Evolutionary conservation across 2,888 invertebrate species (phyloP), one percentile per base, ranked within the genome.

Genomic region (Fragum whitleyi): DNA sequence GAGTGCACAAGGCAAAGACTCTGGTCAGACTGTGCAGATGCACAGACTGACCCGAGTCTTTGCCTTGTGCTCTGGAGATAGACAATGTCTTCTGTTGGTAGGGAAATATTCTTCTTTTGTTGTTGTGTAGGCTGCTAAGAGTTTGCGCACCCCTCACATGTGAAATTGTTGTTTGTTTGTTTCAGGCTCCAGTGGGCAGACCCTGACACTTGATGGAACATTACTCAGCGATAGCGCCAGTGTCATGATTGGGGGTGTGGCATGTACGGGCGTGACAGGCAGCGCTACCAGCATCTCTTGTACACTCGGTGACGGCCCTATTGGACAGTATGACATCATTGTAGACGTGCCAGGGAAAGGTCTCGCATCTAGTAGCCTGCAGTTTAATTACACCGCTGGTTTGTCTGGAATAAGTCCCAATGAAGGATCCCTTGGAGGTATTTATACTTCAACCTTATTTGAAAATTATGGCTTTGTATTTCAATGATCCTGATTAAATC

Each of bases 171-270:
- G 9, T 36, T 9, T 36, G 3, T 47, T 47, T 47, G 23, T 65
- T 39, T 1, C 28, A 69, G 69, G 69, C 9, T 29, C 69, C 0
- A 53, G 29, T 53, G 69, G 69, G 0, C 7, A 2, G 29, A 36
- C 32, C 7, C 69, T 69, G 5, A 51, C 26, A 16, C 85, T 92
- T 39, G 81, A 84, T 26, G 92, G 92, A 7, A 79, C 80, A 2
- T 86, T 86, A 7, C 92, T 92, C 74, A 86, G 87, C 57, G 57
- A 77, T 11, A 74, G 74, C 0, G 7, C 65, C 0, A 42, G 72
- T 9, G 91, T 92, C 2, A 77, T 39, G 6, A 81, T 92, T 29
- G 92, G 90, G n/a, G 90, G 87, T 0, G 86, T 81, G 6, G 59
- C 57, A 9, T 92, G 92, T 65, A 28, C 53, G 0, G 86, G 90